Evolutionary conservation across 1,140 invertebrate genomes (phyloP).

Genomic region (Orussus abietinus): DNA sequence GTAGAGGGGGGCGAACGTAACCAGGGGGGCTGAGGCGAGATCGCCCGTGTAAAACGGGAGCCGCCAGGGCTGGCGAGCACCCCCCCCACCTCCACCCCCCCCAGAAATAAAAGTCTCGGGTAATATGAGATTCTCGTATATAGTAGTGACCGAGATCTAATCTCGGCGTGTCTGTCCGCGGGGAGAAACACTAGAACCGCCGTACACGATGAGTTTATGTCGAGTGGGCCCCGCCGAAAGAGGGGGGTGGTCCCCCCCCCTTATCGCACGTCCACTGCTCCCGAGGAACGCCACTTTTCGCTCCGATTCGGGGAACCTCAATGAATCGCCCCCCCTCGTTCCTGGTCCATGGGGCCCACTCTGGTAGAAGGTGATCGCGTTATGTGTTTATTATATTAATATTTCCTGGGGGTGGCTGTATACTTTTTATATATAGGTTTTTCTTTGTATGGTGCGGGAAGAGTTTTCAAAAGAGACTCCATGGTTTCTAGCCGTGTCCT

Average conservation of each 20-base stretch:
- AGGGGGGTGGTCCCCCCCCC: no score
- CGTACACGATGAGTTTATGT: no score
- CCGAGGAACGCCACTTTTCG: constrained; percentile 3
- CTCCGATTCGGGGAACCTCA: constrained; percentile 14
- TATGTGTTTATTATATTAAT: no score
- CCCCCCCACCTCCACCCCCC: constrained; percentile 22
- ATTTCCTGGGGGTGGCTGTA: no score
- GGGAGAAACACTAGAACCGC: constrained; percentile 48
- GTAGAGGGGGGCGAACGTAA: constrained; percentile 8
- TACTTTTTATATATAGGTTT: no score
- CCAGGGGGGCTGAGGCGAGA: constrained; percentile 2
- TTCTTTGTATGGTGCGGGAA: no score
- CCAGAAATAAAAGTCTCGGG: constrained; percentile 23
- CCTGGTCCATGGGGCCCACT: constrained; percentile 1
- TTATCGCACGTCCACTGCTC: constrained; percentile 2
- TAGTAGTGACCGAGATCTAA: constrained; percentile 50
- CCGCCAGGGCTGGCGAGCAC: constrained; percentile 33
- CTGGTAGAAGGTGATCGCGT: no score
- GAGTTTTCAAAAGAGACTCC: no score
- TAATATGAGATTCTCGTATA: constrained; percentile 50
- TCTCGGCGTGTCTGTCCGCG: constrained; percentile 43
- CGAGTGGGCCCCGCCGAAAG: no score
- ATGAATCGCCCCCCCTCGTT: constrained; percentile 8
- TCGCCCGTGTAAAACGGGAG: constrained; percentile 37
- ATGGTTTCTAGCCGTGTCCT: no score